phyloP scores from a whole-genome alignment of 2,797 vertebrate species.

The Rhinoraja longicauda region DNA sequence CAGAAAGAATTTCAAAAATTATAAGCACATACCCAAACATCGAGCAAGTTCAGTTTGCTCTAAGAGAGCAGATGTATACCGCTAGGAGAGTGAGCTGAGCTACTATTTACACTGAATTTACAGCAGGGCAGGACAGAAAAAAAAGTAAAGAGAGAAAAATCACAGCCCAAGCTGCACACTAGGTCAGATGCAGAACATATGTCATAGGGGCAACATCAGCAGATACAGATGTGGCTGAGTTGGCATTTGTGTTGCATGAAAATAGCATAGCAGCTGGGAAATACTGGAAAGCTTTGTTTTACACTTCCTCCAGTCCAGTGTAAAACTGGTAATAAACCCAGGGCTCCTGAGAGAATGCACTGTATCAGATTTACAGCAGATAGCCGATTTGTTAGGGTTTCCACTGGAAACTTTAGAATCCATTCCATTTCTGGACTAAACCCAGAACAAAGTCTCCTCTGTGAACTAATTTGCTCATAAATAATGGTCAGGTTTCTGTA shows the following conservation, averaged over 20 bases:
- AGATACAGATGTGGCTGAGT: constrained; percentile 27
- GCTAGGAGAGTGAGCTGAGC: neutral
- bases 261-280: constrained; percentile 25
- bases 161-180: constrained; percentile 25
- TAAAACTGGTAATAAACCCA: neutral
- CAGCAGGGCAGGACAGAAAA: neutral
- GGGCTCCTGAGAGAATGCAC: constrained; percentile 18
- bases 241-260: constrained; percentile 23
- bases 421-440: neutral
- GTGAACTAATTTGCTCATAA: neutral
- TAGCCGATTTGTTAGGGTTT: constrained; percentile 28
- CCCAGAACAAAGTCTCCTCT: constrained; percentile 5
- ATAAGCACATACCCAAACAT: neutral
- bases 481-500: neutral
- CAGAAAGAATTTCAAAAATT: neutral
- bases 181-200: constrained; percentile 34
- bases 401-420: constrained; percentile 31
- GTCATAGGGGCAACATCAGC: constrained; percentile 16
- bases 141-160: neutral
- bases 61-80: neutral
- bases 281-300: neutral
- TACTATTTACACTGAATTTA: neutral
- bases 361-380: constrained; percentile 16
- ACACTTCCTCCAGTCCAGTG: neutral
- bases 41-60: neutral